Evolutionary conservation across 1,140 invertebrate genomes (phyloP), one percentile per base, ranked within the genome.

Genomic region (Cyclargus thomasi): DNA sequence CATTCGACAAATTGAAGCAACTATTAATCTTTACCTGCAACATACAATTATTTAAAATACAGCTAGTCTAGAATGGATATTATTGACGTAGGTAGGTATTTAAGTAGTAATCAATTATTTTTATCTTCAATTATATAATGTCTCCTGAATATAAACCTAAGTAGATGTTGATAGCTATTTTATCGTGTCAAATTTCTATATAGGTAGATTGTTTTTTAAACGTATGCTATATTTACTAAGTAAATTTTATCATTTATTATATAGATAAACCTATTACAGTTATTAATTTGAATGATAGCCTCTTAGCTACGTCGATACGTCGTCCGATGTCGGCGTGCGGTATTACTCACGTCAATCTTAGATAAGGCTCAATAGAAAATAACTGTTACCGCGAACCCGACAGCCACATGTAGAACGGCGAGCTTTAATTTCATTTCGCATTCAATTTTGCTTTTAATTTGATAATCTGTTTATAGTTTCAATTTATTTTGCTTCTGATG

Each of bases 301-400:
- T 47, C 14, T 47, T 47, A 47, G 39, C 17, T 20, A 59, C 55
- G 20, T 18, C 23, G 83, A 85, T 86, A 85, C 29, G 29, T 29
- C 29, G 29, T 4, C 29, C 1, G 64, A 64, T 74, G 85, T 86
- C 83, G 67, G 76, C 78, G 85, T 80, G 80, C 74, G 69, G 78
- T 81, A 77, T 80, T 70, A 78, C 75, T 72, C 73, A 73, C n/a
- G 75, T 77, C 74, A 80, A 76, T 83, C 74, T 80, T 35, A 81
- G 77, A 86, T 83, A 86, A 85, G 79, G 67, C 63, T 84, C 74
- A 87, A 85, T 85, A 76, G 78, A 74, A 83, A 78, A 84, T 79
- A 83, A 82, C 81, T 79, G 77, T 80, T 77, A 73, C 74, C 72
- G 4, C 36, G 8, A 14, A 39, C 39, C 11, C 39, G 14, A 47